These are phyloP conservation scores for Seira ritae DNA, from an alignment of 2,888 invertebrate species.

Conservation along the genomic window DNA sequence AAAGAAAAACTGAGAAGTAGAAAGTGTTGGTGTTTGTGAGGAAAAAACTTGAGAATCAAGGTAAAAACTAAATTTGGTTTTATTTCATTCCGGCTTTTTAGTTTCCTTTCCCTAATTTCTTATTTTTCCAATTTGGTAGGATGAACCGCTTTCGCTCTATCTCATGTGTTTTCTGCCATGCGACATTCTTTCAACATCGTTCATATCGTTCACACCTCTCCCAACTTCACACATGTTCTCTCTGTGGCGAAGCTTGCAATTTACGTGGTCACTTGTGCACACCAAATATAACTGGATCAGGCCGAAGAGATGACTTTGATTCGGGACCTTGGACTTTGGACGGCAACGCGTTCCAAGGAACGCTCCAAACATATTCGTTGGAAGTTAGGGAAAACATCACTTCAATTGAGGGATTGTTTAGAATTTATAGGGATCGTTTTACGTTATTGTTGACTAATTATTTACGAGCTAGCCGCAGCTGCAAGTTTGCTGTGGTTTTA, in stretches of 20 bases:
- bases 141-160: too few relatives aligned
- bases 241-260: conserved; percentile 2
- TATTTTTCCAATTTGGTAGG: too few relatives aligned
- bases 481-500: background rate
- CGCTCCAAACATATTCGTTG: background rate
- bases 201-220: background rate
- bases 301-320: background rate
- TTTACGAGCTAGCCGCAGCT: background rate
- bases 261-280: background rate
- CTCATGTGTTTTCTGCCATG: background rate
- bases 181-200: conserved; percentile 2
- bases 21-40: too few relatives aligned
- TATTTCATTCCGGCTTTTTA: background rate
- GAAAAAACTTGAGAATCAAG: too few relatives aligned
- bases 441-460: background rate
- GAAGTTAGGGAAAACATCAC: background rate
- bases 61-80: too few relatives aligned
- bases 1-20: too few relatives aligned
- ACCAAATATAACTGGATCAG: background rate
- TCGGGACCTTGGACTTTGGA: background rate
- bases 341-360: background rate
- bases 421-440: background rate
- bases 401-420: background rate
- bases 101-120: background rate
- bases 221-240: background rate